Evolutionary conservation across 2,113 vertebrate genomes (phyloP).

Genomic region (Steatornis caripensis): DNA sequence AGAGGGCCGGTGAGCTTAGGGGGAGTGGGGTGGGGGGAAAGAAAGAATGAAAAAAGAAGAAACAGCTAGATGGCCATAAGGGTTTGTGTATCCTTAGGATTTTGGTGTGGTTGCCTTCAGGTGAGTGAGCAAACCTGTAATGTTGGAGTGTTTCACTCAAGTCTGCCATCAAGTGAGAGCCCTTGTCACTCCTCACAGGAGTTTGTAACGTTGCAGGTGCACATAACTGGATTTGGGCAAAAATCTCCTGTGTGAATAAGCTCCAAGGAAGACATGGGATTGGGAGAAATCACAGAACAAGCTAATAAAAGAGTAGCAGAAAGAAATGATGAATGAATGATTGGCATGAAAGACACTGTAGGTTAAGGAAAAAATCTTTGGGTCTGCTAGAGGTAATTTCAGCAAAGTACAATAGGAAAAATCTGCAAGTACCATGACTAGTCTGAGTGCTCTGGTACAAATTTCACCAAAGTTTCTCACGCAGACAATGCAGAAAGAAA

Average conservation of each 20-base stretch:
- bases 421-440: neutral
- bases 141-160: neutral
- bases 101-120: neutral
- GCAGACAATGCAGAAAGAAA: neutral
- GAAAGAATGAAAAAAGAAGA: neutral
- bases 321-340: neutral
- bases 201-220: neutral
- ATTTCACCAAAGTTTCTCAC: neutral
- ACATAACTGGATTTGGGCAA: neutral
- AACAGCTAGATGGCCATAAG: rapidly evolving
- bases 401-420: neutral
- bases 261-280: neutral
- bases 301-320: neutral
- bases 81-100: neutral
- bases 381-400: neutral
- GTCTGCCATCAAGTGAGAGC: neutral
- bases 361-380: neutral
- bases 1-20: neutral
- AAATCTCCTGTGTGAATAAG: neutral
- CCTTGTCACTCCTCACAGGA: neutral
- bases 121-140: neutral
- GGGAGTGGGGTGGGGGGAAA: too few species aligned
- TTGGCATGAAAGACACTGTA: neutral
- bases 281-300: neutral
- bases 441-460: neutral